Evolutionary conservation across 2,797 vertebrate genomes (phyloP).

Genomic region (Molossus alvarezi): DNA sequence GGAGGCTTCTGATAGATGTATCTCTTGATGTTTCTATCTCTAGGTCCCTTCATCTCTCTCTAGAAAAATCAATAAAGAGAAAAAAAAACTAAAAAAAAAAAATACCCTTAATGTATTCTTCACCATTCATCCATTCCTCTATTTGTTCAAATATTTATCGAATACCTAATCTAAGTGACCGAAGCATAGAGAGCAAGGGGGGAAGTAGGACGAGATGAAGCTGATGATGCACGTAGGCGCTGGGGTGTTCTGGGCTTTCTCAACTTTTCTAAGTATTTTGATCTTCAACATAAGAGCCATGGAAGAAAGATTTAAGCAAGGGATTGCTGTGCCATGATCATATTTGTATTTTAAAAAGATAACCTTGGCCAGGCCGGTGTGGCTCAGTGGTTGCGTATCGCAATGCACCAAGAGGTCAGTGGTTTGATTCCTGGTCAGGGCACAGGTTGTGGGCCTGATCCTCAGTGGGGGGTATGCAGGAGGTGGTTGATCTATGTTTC

Average conservation of each 20-base stretch:
- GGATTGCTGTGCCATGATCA: background rate
- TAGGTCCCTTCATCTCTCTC: too few species aligned
- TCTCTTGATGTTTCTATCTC: too few species aligned
- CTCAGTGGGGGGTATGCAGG: too few species aligned
- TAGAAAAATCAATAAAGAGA: too few species aligned
- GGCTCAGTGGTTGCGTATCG: too few species aligned
- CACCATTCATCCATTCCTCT: background rate
- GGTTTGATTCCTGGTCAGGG: too few species aligned
- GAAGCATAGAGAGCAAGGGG: background rate
- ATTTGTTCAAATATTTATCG: background rate
- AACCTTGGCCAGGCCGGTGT: background rate
- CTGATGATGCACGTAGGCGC: fast-evolving
- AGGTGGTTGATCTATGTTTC: too few species aligned
- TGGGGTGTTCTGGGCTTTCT: background rate
- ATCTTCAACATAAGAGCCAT: background rate
- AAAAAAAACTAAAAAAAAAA: too few species aligned
- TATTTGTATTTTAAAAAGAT: background rate
- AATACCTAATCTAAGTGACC: background rate
- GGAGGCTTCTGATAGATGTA: too few species aligned
- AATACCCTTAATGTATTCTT: background rate
- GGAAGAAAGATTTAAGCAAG: background rate
- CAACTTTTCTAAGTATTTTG: background rate
- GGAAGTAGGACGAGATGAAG: background rate
- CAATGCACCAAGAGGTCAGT: too few species aligned
- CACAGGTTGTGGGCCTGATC: too few species aligned